Conservation (phyloP, 1,140 invertebrate species). For the Macrobrachium rosenbergii region DNA sequence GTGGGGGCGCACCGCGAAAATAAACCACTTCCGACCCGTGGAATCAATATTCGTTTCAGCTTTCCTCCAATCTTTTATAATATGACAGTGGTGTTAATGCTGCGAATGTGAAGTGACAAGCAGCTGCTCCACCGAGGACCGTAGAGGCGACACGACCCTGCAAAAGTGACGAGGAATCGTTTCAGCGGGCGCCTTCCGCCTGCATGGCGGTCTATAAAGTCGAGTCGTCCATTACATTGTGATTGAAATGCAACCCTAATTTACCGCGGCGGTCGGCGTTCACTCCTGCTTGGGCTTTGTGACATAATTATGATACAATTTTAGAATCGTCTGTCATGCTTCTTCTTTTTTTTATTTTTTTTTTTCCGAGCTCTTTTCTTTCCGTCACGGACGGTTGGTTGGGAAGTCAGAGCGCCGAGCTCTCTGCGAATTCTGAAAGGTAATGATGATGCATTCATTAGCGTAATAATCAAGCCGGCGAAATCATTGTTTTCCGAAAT, state of each 20-base stretch:
- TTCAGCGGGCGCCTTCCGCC: neutral
- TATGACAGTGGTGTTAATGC: conserved; percentile 53
- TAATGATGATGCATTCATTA: too few species aligned
- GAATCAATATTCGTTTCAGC: conserved; percentile 60
- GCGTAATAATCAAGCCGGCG: too few species aligned
- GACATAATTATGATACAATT: too few species aligned
- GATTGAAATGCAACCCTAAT: conserved; percentile 44
- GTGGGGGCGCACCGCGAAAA: conserved; percentile 5
- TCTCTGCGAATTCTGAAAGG: too few species aligned
- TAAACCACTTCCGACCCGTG: conserved; percentile 10
- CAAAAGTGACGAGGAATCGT: conserved; percentile 12
- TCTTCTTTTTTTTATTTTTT: too few species aligned
- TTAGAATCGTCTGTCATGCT: too few species aligned
- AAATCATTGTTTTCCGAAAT: too few species aligned
- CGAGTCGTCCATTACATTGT: conserved; percentile 51
- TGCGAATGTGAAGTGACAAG: conserved; percentile 54
- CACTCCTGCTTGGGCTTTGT: too few species aligned
- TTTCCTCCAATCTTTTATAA: conserved; percentile 56
- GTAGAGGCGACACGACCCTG: conserved; percentile 7
- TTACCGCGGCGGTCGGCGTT: too few species aligned
- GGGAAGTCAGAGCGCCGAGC: too few species aligned
- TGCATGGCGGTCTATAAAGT: conserved; percentile 37
- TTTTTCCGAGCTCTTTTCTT: too few species aligned
- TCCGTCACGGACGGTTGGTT: too few species aligned
- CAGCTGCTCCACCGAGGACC: conserved; percentile 38